Percentiles rank a stretch among this genome's conserved stretches.
phyloP scores from a whole-genome alignment of 2,888 invertebrate species.

The Dilophus febrilis region DNA sequence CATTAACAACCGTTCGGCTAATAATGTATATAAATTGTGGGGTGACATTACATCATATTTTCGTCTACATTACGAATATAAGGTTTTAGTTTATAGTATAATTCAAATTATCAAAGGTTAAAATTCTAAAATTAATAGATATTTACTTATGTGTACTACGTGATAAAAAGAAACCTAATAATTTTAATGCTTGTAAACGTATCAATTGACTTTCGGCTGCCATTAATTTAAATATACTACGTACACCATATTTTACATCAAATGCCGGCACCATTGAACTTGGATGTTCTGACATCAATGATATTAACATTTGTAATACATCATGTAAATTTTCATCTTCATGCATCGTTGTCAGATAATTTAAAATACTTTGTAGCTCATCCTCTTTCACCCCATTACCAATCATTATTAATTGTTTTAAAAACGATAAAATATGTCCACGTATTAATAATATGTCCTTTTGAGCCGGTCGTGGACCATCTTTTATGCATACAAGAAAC shows the following conservation, averaged over 20 bases:
- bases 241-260: constrained; percentile 90
- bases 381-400: constrained; percentile 96
- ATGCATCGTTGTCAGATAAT: constrained; percentile 94
- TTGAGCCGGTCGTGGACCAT: constrained; percentile 84
- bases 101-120: neutral
- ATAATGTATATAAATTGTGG: constrained; percentile 90
- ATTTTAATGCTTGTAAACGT: constrained; percentile 85
- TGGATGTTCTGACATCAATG: constrained; percentile 95
- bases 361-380: constrained; percentile 94
- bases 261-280: constrained; percentile 98
- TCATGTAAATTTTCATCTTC: constrained; percentile 99
- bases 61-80: too few species aligned
- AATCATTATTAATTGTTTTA: constrained; percentile 92
- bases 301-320: constrained; percentile 91
- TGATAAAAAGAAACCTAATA: constrained; percentile 94
- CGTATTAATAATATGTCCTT: constrained; percentile 89
- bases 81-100: too few species aligned
- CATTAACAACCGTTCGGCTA: constrained; percentile 79
- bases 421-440: constrained; percentile 84
- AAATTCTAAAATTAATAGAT: too few species aligned
- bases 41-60: constrained; percentile 99
- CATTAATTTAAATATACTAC: constrained; percentile 91
- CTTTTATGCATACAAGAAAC: too few species aligned
- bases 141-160: constrained; percentile 92
- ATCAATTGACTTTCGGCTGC: constrained; percentile 93